Conservation (phyloP, 1,140 invertebrate genomes). For the Nephotettix cincticeps region DNA sequence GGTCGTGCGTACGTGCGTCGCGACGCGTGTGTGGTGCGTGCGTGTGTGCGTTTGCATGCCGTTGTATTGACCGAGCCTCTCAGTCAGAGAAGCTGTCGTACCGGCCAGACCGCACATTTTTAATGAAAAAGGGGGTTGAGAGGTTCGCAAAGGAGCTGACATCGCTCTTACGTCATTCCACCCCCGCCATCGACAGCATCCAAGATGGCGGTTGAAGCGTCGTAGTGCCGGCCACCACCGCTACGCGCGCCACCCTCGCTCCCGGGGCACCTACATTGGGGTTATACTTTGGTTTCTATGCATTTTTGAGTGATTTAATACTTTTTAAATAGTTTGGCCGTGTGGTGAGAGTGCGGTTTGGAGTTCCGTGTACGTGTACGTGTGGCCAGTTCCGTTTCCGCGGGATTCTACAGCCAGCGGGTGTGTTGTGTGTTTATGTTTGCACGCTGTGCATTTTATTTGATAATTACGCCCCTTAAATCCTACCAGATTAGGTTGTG, state of each 20-base stretch:
- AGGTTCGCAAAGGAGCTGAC: conserved; percentile 13
- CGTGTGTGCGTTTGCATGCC: conserved; percentile 27
- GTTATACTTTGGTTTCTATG: conserved; percentile 2
- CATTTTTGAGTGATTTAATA: not conserved
- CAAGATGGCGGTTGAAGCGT: conserved; percentile 16
- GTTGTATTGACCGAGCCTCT: conserved; percentile 15
- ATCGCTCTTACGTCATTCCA: conserved; percentile 13
- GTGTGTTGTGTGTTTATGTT: too few relatives aligned
- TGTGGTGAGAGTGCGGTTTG: too few relatives aligned
- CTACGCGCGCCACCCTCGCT: conserved; percentile 49
- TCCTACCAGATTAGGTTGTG: too few relatives aligned
- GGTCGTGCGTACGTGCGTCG: conserved; percentile 8
- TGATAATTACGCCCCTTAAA: too few relatives aligned
- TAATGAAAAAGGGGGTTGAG: conserved; percentile 21
- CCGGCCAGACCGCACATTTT: conserved; percentile 11
- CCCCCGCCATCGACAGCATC: conserved; percentile 24
- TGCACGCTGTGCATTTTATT: too few relatives aligned
- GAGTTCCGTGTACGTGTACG: too few relatives aligned
- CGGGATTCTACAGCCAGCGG: too few relatives aligned
- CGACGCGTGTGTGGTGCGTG: conserved; percentile 31
- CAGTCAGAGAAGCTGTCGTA: not conserved
- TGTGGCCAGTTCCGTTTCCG: too few relatives aligned
- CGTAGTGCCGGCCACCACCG: conserved; percentile 38
- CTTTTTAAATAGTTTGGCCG: too few relatives aligned
- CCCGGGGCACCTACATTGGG: conserved; percentile 41